A percentile compares a stretch with the other conserved stretches of the same genome.
Evolutionary conservation across 2,888 invertebrate genomes (phyloP).

Genomic region (Polymixis flavicincta): DNA sequence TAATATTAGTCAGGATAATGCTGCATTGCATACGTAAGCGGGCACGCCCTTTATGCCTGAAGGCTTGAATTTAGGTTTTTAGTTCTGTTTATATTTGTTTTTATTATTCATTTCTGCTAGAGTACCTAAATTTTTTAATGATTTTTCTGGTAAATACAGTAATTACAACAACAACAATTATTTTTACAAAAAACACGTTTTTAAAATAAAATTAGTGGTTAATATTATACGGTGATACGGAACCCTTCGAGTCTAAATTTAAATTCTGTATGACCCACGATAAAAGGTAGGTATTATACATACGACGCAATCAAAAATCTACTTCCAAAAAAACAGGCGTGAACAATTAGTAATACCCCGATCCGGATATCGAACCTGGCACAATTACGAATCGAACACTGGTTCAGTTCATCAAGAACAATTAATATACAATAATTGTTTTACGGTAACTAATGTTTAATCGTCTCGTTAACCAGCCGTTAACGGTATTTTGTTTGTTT

Average conservation of each 20-base stretch:
- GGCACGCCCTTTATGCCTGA: no score
- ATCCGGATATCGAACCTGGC: constrained; percentile 52
- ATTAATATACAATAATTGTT: constrained; percentile 46
- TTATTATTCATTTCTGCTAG: no score
- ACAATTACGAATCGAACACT: constrained; percentile 38
- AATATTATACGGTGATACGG: no score
- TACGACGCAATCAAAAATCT: constrained; percentile 26
- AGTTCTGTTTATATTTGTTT: no score
- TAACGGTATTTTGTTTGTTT: constrained; percentile 45
- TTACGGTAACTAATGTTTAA: constrained; percentile 50
- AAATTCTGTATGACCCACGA: constrained; percentile 9
- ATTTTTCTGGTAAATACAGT: no score
- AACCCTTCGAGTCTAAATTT: neutral
- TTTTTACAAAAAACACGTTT: no score
- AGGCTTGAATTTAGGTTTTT: no score
- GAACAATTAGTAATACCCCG: constrained; percentile 50
- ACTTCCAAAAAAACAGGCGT: constrained; percentile 33
- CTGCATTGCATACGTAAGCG: no score
- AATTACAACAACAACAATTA: no score
- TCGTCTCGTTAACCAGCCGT: constrained; percentile 27
- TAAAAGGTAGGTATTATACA: neutral
- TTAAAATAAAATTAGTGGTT: no score
- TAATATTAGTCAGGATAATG: no score
- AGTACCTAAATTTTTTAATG: no score
- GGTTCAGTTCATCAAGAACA: constrained; percentile 53